Conservation (phyloP, 2,888 invertebrate genomes). For the Achlya flavicornis region DNA sequence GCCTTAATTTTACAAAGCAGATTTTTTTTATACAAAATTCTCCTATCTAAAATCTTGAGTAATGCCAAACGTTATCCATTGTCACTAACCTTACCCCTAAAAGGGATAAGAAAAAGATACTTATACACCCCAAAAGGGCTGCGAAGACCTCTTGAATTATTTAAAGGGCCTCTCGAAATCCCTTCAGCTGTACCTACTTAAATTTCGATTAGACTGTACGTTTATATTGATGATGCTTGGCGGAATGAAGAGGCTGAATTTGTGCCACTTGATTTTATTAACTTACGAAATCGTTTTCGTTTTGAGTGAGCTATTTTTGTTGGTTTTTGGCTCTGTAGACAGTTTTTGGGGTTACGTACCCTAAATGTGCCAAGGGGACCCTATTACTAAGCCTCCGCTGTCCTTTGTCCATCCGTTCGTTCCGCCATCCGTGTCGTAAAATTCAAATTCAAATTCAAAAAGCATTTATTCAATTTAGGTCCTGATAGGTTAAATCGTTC, state of each 20-base stretch:
- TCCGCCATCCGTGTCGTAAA: too few species aligned
- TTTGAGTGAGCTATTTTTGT: neutral
- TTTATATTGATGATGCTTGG: neutral
- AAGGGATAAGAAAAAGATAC: neutral
- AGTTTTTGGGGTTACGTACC: too few species aligned
- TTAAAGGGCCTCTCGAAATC: neutral
- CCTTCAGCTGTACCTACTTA: neutral
- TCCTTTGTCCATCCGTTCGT: too few species aligned
- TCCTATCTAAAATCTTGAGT: neutral
- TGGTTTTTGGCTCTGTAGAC: too few species aligned
- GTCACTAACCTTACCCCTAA: neutral
- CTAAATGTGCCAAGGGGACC: too few species aligned
- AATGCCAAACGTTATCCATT: neutral
- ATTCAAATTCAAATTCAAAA: too few species aligned
- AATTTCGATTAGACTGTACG: conserved; percentile 4
- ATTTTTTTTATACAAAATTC: too few species aligned
- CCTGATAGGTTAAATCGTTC: too few species aligned
- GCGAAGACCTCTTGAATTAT: conserved; percentile 2
- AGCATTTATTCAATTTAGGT: too few species aligned
- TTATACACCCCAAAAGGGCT: conserved; percentile 1
- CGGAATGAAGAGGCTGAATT: neutral
- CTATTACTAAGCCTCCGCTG: too few species aligned
- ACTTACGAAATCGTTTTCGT: neutral
- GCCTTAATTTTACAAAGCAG: too few species aligned
- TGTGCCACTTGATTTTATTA: neutral